Conservation (phyloP, 2,797 vertebrate genomes). For the Gouania willdenowi region DNA sequence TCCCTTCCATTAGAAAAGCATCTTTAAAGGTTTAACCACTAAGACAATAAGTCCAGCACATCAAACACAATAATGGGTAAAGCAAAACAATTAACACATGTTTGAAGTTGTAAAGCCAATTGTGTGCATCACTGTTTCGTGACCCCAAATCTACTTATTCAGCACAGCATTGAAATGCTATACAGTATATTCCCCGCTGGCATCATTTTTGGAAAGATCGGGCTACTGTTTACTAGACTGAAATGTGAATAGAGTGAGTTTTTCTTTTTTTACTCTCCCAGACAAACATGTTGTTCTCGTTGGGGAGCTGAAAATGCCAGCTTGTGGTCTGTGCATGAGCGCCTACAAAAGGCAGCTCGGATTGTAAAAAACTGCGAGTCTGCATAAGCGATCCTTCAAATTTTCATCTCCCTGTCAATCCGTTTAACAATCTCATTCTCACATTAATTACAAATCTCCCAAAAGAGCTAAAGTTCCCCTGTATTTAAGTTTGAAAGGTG, state of each 20-base stretch:
- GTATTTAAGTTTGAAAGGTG: conserved; percentile 8
- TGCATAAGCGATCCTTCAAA: conserved; percentile 26
- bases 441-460: conserved; percentile 1
- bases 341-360: conserved; percentile 33
- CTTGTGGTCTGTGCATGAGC: conserved; percentile 45
- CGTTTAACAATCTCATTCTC: conserved; percentile 1
- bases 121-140: conserved; percentile 25
- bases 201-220: conserved; percentile 32
- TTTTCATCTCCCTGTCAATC: conserved; percentile 5
- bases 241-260: conserved; percentile 29
- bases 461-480: background rate
- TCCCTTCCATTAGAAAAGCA: conserved; percentile 32
- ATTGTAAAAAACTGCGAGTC: conserved; percentile 45
- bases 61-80: conserved; percentile 36
- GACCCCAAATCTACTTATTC: conserved; percentile 19
- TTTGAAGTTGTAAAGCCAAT: conserved; percentile 35
- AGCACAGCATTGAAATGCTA: no score
- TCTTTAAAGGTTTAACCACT: conserved; percentile 33
- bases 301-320: conserved; percentile 41
- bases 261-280: conserved; percentile 46
- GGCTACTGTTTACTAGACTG: conserved; percentile 43
- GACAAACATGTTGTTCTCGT: conserved; percentile 67
- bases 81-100: conserved; percentile 32
- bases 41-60: conserved; percentile 32
- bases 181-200: conserved; percentile 14